phyloP scores from a whole-genome alignment of 2,797 vertebrate genomes.

The Sciurus vulgaris region DNA sequence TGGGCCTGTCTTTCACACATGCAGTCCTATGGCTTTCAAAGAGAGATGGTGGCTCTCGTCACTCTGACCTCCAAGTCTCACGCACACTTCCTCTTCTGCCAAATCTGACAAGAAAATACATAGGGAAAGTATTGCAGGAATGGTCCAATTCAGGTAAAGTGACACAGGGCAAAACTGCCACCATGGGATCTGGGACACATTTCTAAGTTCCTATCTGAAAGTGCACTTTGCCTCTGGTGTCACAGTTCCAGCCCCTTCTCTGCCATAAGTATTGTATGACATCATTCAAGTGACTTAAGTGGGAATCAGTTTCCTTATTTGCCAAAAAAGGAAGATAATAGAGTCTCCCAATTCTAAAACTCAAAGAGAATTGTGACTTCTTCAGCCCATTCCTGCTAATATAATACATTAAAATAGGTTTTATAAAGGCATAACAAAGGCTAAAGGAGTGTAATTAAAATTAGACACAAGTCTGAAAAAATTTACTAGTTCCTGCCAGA shows the following conservation, averaged over 20 bases:
- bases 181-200: not conserved
- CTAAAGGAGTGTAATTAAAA: slow-evolving; percentile 83
- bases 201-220: not conserved
- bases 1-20: not conserved
- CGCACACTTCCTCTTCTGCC: not conserved
- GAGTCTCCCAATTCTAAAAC: slow-evolving; percentile 65
- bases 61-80: not conserved
- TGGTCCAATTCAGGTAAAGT: not conserved
- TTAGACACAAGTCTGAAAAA: slow-evolving; percentile 82
- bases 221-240: not conserved
- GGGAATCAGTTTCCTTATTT: not conserved
- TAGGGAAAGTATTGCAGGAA: not conserved
- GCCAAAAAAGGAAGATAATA: not conserved
- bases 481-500: slow-evolving; percentile 82
- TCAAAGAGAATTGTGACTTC: slow-evolving; percentile 78
- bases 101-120: not conserved
- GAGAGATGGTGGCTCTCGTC: not conserved
- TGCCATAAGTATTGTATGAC: not conserved
- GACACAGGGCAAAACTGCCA: not conserved
- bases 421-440: slow-evolving; percentile 58
- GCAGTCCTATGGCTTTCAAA: not conserved
- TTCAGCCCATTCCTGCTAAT: slow-evolving; percentile 72
- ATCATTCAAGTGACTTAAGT: not conserved
- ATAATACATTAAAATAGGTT: slow-evolving; percentile 74
- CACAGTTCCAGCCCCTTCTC: not conserved